Percentiles rank a stretch among this genome's conserved stretches.
These are phyloP conservation scores for Margarornis squamiger DNA, from an alignment of 2,797 vertebrate genomes.

Conservation along the genomic window DNA sequence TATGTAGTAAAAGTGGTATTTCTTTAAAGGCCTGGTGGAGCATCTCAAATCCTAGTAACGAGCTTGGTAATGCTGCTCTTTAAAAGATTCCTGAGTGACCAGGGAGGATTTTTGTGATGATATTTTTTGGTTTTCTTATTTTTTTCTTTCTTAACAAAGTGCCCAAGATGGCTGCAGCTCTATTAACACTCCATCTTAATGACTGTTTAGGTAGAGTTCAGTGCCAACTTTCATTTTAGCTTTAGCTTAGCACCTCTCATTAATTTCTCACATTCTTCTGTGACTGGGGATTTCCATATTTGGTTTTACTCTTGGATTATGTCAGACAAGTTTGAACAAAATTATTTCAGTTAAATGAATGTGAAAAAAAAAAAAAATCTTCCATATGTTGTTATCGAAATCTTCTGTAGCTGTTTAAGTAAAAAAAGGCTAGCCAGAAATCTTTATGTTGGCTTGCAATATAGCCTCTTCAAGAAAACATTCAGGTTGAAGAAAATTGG, in stretches of 20 bases:
- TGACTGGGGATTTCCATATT: constrained; percentile 48
- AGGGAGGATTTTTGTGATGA: background rate
- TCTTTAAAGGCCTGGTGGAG: background rate
- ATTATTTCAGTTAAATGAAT: constrained; percentile 29
- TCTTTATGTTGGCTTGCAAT: constrained; percentile 8
- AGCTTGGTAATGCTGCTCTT: background rate
- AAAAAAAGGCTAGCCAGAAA: constrained; percentile 46
- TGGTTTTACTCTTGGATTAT: constrained; percentile 51
- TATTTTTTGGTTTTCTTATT: background rate
- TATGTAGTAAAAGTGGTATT: background rate
- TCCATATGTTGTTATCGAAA: constrained; percentile 58
- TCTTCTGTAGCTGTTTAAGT: constrained; percentile 54
- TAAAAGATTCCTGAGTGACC: background rate
- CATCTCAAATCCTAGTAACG: background rate
- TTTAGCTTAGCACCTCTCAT: constrained; percentile 33
- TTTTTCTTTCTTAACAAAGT: background rate
- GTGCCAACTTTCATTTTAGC: constrained; percentile 25
- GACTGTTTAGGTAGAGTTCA: constrained; percentile 1
- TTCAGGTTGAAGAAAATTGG: constrained; percentile 13
- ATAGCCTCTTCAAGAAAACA: background rate
- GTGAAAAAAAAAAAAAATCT: background rate
- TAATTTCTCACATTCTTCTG: constrained; percentile 42
- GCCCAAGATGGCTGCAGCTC: background rate
- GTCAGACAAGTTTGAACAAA: constrained; percentile 38
- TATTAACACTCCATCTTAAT: constrained; percentile 4